Base-by-base conservation (phyloP, 2,888 invertebrate genomes). In the Biston betularia region DNA sequence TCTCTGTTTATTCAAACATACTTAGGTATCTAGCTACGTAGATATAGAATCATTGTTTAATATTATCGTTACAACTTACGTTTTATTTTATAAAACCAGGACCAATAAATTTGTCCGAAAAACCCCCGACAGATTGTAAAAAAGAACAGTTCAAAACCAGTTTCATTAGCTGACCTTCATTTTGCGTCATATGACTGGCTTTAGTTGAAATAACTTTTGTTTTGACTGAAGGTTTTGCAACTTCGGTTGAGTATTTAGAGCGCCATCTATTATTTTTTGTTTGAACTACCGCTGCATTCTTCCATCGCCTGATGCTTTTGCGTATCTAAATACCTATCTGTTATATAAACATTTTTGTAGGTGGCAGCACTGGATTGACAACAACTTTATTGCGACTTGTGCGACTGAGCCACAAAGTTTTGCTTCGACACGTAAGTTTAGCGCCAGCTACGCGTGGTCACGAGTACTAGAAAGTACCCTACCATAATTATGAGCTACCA, bases 161-260 rank as follows among this genome's bases (percentile, higher is more conserved):
- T 49, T 49, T 55, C 33, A 40, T 24, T 33, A 50, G 15, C 12
- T 62, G 42, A 44, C 48, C 54, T 55, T 48, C 54, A 34, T 62
- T 49, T 63, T n/a, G n/a, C 56, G 33, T 55, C 49, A 42, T 56
- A 48, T 62, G 54, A 63, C 40, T 50, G 15, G 38, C 45, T 54
- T 24, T 46, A 3, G 40, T 9, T 42, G 58, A 1, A 58, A 5
- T 24, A 40, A 14, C 12, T 38, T 49, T 1, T 24, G 15, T 45
- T 24, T 8, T 11, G 33, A 7, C 10, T 11, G 34, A 34, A 45
- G 34, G 56, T 34, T 55, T 54, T 12, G 42, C 40, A 8, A 33
- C 0, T 45, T 9, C 6, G 12, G 4, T 54, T 12, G 42, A 33
- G 15, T 9, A 44, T 35, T 15, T 38, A 11, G 10, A 49, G 14